Conservation (phyloP, 2,888 invertebrate genomes). For the Clunio marinus region DNA sequence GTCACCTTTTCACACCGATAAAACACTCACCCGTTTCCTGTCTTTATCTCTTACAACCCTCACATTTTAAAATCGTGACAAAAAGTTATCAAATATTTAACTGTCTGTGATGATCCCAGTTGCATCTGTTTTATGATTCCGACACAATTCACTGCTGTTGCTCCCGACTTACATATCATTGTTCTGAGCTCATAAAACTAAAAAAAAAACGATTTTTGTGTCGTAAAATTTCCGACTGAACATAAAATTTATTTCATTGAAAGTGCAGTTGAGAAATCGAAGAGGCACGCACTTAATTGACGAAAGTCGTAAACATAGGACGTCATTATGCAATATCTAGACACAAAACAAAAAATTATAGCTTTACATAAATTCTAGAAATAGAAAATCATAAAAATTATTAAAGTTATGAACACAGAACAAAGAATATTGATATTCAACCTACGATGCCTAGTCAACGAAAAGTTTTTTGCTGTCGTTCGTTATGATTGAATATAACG, state of each 20-base stretch:
- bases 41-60: background rate
- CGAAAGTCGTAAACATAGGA: background rate
- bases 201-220: background rate
- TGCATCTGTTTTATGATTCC: slow-evolving; percentile 22
- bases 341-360: background rate
- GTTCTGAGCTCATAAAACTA: background rate
- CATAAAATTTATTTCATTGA: background rate
- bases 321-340: background rate
- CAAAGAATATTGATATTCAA: no score
- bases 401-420: no score
- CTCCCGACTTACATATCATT: background rate
- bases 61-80: slow-evolving; percentile 25
- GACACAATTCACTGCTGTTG: background rate
- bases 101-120: slow-evolving; percentile 14
- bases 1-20: background rate
- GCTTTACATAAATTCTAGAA: no score
- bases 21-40: background rate
- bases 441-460: no score
- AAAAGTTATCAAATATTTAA: slow-evolving; percentile 29
- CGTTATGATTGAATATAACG: no score
- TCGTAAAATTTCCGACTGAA: background rate
- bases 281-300: background rate
- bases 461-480: no score
- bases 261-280: background rate
- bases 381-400: no score